Conservation (phyloP, 2,888 invertebrate species). For the Trichogramma dendrolimi region DNA sequence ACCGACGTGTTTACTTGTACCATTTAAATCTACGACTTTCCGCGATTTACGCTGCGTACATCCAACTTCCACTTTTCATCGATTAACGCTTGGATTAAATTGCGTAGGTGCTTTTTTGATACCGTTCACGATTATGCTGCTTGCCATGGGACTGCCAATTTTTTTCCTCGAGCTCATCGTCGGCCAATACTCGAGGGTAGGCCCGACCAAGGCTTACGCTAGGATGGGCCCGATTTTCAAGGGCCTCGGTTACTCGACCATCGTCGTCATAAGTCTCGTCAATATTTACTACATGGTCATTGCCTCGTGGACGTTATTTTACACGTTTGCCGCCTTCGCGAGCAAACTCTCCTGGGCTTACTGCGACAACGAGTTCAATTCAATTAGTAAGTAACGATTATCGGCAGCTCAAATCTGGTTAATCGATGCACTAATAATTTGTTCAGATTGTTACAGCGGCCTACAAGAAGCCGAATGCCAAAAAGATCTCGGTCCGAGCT, state of each 20-base stretch:
- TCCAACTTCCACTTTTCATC: not conserved
- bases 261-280: constrained; percentile 68
- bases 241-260: constrained; percentile 63
- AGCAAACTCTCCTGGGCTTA: constrained; percentile 65
- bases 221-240: constrained; percentile 60
- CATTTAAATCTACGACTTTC: not conserved
- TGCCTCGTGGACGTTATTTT: constrained; percentile 73
- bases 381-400: constrained; percentile 55
- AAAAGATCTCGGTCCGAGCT: constrained; percentile 45
- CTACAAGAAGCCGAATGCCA: constrained; percentile 59
- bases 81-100: not conserved
- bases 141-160: constrained; percentile 74
- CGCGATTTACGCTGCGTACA: not conserved
- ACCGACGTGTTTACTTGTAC: not conserved
- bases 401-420: not conserved
- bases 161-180: constrained; percentile 75
- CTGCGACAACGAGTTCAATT: constrained; percentile 63
- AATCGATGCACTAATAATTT: constrained; percentile 21
- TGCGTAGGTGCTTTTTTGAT: constrained; percentile 70
- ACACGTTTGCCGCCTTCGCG: constrained; percentile 67
- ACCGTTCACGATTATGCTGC: constrained; percentile 69
- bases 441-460: constrained; percentile 64
- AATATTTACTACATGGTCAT: constrained; percentile 78
- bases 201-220: constrained; percentile 64
- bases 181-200: constrained; percentile 74